Conservation (phyloP, 2,113 vertebrate genomes). For the Anarrhichthys ocellatus region DNA sequence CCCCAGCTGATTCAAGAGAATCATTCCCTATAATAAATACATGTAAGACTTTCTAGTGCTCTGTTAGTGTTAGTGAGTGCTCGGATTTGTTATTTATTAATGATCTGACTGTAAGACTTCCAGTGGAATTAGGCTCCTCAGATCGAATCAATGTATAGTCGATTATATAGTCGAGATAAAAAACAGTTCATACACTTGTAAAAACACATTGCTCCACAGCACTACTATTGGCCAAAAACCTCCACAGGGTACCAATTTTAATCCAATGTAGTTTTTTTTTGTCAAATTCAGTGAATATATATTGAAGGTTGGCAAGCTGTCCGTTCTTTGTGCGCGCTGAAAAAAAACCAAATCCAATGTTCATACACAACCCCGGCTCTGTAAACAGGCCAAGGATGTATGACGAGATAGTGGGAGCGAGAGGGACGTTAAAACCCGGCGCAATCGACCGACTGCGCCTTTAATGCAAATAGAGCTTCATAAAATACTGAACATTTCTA, state of each 20-base stretch:
- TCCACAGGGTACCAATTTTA: neutral
- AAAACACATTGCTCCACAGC: neutral
- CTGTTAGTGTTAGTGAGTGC: neutral
- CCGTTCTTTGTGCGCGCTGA: neutral
- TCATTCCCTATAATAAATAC: neutral
- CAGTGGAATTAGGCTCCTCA: neutral
- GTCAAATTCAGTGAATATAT: too few species aligned
- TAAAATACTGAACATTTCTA: neutral
- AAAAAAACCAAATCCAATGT: neutral
- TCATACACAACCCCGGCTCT: neutral
- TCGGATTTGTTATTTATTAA: neutral
- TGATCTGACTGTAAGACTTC: neutral
- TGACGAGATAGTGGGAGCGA: neutral
- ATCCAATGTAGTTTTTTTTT: too few species aligned
- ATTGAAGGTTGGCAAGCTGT: neutral
- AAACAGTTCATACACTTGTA: neutral
- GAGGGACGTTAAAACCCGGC: neutral
- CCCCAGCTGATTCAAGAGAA: neutral
- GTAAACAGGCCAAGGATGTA: neutral
- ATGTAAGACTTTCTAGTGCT: neutral
- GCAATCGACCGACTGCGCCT: neutral
- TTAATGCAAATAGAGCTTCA: neutral
- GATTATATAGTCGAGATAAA: neutral
- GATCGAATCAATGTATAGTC: neutral
- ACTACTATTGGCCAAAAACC: neutral